Evolutionary conservation across 2,797 vertebrate genomes (phyloP), one percentile per base, ranked within the genome.

Genomic region (Synanceia verrucosa): DNA sequence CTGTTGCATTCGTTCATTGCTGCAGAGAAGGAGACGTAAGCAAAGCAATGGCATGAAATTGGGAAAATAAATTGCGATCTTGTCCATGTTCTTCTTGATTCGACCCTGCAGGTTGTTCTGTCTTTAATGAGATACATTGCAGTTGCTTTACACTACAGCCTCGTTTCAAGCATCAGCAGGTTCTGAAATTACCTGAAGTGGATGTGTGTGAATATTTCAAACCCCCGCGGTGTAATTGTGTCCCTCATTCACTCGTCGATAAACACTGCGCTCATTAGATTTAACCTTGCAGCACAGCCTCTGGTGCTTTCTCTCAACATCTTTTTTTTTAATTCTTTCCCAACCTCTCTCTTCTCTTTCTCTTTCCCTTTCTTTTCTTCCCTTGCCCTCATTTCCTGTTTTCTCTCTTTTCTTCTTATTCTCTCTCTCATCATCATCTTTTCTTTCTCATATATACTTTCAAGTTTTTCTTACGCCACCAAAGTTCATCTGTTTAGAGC

Each of bases 281-380:
- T 81, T 60, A 85, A 88, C 77, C 79, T 87, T 76, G 79, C 79
- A 82, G 88, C 83, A 16, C 55, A 70, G 83, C 80, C 78, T 63
- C 29, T 9, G 59, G 85, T 71, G 73, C 39, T 71, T 75, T 83
- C 75, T 79, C 47, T 69, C 68, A 69, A 50, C 60, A 41, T 47
- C 34, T 46, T 74, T 60, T 41, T 66, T 76, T 58, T n/a, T n/a
- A n/a, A 57, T 71, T 79, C 46, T 65, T 19, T 65, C 65, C 62
- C 55, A 33, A 51, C 65, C 59, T 48, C 55, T 64, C 53, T 76
- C 33, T 23, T 1, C 31, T 70, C 10, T 36, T 46, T 26, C 60
- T 48, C 13, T 34, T 63, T 51, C 63, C 4, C 26, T 41, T 13
- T 67, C 3, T 57, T 50, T 43, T 64, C 16, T 21, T 62, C 31